Conservation (phyloP, 2,888 invertebrate genomes). For the Macrosiphum euphorbiae region DNA sequence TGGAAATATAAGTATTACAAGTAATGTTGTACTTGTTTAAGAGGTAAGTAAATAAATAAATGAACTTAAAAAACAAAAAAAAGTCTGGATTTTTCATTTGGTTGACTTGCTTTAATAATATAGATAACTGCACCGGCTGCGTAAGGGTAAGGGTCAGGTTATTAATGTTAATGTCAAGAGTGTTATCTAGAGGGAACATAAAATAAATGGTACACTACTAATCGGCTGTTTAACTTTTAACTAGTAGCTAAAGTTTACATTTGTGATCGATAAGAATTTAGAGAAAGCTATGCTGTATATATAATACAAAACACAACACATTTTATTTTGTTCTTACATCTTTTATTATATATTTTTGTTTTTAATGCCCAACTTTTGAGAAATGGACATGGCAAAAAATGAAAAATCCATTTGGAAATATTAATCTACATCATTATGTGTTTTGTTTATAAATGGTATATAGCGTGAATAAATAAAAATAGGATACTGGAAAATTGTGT, state of each 20-base stretch:
- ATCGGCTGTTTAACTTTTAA: slow-evolving; percentile 57
- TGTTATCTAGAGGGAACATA: slow-evolving; percentile 36
- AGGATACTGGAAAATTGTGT: background rate
- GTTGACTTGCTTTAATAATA: slow-evolving; percentile 40
- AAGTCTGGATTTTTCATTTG: slow-evolving; percentile 25
- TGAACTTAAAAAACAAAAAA: background rate
- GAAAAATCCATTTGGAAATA: background rate
- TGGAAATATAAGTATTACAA: background rate
- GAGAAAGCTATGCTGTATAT: background rate
- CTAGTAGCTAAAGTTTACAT: slow-evolving; percentile 34
- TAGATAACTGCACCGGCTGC: slow-evolving; percentile 14
- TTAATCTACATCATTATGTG: background rate
- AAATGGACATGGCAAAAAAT: background rate
- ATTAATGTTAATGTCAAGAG: slow-evolving; percentile 50
- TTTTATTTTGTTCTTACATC: background rate
- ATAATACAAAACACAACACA: background rate
- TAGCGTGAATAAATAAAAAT: background rate
- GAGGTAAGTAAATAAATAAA: background rate
- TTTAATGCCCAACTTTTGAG: background rate
- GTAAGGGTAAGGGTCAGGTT: slow-evolving; percentile 24
- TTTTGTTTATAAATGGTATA: background rate
- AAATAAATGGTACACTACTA: slow-evolving; percentile 40
- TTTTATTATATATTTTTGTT: background rate
- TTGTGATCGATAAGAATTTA: slow-evolving; percentile 26
- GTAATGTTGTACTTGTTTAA: background rate